phyloP scores from a whole-genome alignment of 2,888 invertebrate species.

The Drosophila incognita region DNA sequence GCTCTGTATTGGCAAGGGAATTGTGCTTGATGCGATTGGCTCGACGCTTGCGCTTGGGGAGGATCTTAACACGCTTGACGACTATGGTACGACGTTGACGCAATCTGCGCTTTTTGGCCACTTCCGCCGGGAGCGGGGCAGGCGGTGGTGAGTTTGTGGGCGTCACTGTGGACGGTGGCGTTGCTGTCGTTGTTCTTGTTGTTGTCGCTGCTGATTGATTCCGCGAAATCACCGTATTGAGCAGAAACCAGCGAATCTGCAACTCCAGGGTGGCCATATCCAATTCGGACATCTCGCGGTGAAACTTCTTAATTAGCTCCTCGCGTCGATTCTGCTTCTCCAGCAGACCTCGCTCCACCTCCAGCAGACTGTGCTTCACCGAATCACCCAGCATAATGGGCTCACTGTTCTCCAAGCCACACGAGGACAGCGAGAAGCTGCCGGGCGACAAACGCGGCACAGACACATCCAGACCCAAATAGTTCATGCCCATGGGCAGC shows the following conservation, averaged over 20 bases:
- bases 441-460: constrained; percentile 31
- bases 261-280: constrained; percentile 81
- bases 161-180: constrained; percentile 22
- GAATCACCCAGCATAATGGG: constrained; percentile 66
- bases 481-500: constrained; percentile 34
- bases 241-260: constrained; percentile 82
- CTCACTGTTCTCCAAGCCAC: constrained; percentile 48
- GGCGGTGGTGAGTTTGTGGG: constrained; percentile 40
- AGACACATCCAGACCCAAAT: constrained; percentile 33
- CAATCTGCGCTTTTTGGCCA: neutral
- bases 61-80: constrained; percentile 36
- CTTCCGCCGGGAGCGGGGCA: neutral
- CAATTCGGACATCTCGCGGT: constrained; percentile 83
- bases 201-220: neutral
- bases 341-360: constrained; percentile 82
- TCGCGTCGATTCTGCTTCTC: constrained; percentile 83
- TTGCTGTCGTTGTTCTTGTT: neutral
- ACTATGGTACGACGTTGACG: constrained; percentile 26
- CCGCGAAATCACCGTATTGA: constrained; percentile 70
- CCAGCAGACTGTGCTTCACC: constrained; percentile 75
- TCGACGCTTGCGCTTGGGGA: constrained; percentile 37
- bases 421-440: constrained; percentile 6
- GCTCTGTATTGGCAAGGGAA: neutral
- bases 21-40: neutral
- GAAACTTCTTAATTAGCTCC: constrained; percentile 83